Evolutionary conservation across 2,888 invertebrate species (phyloP).

Genomic region (Gymnocheta viridis): DNA sequence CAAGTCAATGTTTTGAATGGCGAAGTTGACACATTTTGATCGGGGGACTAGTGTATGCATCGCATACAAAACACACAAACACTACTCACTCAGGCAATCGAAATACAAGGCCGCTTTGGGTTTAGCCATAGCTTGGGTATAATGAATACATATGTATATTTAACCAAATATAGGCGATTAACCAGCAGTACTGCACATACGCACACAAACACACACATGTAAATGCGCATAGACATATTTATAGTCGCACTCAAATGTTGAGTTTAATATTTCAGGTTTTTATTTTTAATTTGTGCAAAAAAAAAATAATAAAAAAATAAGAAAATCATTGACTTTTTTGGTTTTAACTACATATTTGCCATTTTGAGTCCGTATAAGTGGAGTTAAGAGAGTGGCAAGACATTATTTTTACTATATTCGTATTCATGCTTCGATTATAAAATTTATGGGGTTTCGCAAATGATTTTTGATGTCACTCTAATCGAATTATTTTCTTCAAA

Average conservation of each 20-base stretch:
- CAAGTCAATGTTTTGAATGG: neutral
- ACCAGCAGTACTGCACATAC: neutral
- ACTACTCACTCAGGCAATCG: neutral
- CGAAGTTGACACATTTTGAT: neutral
- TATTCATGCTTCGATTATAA: neutral
- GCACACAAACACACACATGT: neutral
- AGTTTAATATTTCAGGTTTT: constrained; percentile 46
- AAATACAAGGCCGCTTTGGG: constrained; percentile 54
- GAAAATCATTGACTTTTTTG: constrained; percentile 19
- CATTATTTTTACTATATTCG: neutral
- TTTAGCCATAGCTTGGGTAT: constrained; percentile 14
- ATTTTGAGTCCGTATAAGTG: neutral
- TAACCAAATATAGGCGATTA: constrained; percentile 28
- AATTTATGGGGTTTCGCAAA: constrained; percentile 19
- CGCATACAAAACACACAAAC: neutral
- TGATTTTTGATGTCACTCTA: constrained; percentile 42
- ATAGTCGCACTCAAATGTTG: neutral
- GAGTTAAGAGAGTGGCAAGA: neutral
- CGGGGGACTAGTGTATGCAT: neutral
- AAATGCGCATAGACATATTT: neutral
- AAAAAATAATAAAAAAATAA: neutral
- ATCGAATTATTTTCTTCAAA: constrained; percentile 21
- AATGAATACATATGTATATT: neutral
- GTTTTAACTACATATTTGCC: constrained; percentile 6
- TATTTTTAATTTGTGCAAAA: constrained; percentile 1